Conservation (phyloP, 2,113 vertebrate species). For the Alligator sinensis region DNA sequence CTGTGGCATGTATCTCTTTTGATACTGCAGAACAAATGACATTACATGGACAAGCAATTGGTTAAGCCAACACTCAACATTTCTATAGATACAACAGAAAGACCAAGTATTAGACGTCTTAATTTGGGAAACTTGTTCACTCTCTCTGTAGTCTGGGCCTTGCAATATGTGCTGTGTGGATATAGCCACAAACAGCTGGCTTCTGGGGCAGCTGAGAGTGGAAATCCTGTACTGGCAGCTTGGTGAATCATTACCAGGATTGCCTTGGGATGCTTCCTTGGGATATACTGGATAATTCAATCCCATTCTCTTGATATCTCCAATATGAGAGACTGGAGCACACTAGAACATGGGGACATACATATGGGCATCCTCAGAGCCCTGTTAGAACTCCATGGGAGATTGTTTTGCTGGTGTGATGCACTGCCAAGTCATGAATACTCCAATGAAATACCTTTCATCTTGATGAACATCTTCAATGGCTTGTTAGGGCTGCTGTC, state of each 20-base stretch:
- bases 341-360: neutral
- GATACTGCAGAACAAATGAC: neutral
- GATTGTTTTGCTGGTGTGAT: neutral
- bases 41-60: neutral
- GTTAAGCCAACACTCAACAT: neutral
- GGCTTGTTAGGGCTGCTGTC: neutral
- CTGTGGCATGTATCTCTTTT: neutral
- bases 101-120: neutral
- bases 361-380: neutral
- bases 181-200: neutral
- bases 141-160: neutral
- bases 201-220: neutral
- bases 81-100: neutral
- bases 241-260: neutral
- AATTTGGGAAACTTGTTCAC: neutral
- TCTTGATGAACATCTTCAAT: neutral
- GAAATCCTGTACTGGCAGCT: neutral
- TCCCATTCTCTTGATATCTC: neutral
- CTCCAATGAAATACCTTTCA: neutral
- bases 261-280: neutral
- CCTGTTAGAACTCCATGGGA: neutral
- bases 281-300: neutral
- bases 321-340: neutral
- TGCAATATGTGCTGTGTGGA: neutral
- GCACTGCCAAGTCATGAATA: neutral